Evolutionary conservation across 2,113 vertebrate genomes (phyloP), one percentile per base, ranked within the genome.

Genomic region (Gorsachius goisagi): DNA sequence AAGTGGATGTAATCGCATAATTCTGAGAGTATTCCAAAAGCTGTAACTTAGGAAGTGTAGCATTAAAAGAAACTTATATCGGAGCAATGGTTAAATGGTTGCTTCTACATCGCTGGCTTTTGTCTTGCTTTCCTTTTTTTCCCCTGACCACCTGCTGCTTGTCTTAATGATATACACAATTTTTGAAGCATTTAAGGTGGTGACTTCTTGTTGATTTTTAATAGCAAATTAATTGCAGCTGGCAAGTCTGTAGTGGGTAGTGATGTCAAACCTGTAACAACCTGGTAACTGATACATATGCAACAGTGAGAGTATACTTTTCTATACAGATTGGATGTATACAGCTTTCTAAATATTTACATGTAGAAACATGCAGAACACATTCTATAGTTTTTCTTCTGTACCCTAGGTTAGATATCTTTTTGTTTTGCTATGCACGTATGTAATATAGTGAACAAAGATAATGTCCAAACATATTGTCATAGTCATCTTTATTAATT

Each of bases 121-220:
- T 8, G 5, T n/a, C 14, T 84, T 60, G 20, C 11, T 83, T 86
- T 71, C 17, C 8, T 15, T 56, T 53, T 24, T 22, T 4, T 0
- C 1, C 8, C 4, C 32, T 1, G 2, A 20, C 4, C 4, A 1
- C 12, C 22, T 27, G 7, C 26, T 85, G 1, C 24, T 77, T 30
- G 55, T 71, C 9, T 41, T 71, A 64, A 49, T 47, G 26, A 7
- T 24, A 22, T 2, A 7, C 58, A n/a, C 17, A 17, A 4, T 33
- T 68, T 64, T 35, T 66, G 33, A 52, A 53, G 47, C 8, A 30
- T 67, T 27, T 75, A 47, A 39, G 21, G 13, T 41, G 52, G 2
- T 84, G 44, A 17, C 4, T 87, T 64, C 5, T 49, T 41, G 13
- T 45, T 84, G 32, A 30, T 13, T 50, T 68, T 12, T 33, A 33